Evolutionary conservation across 2,888 invertebrate genomes (phyloP), one percentile per base, ranked within the genome.

Genomic region (Caenorhabditis sp.): DNA sequence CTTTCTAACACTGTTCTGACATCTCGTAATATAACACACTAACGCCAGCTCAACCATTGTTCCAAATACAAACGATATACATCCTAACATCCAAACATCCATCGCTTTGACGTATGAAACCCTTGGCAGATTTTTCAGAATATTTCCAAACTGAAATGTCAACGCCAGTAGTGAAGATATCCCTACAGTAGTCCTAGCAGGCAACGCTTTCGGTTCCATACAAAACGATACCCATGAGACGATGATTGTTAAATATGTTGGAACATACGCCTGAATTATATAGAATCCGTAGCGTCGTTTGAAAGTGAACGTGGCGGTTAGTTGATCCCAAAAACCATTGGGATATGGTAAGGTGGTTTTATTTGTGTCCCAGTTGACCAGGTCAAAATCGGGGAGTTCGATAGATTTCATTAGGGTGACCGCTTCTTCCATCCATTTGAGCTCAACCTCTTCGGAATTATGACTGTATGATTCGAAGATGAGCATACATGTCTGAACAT

Each of bases 1-100:
- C 79, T 71, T 79, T 67, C 79, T 61, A 23, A 74, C 75, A 56
- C 77, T 77, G 26, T 82, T 76, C 73, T 85, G 83, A 70, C 84
- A 86, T 58, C 86, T 76, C n/a, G 81, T 82, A 56, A 87, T 84
- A 76, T 85, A 88, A 65, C 87, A 87, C 53, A 87, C 87, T 68
- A 87, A 78, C n/a, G 87, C 87, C 61, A 87, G 70, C 67, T 87
- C 87, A 53, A 87, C 84, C 87, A 87, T 88, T 20, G 87, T 87
- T 57, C 83, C 84, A 76, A 87, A 87, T 21, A 87, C 87, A 71
- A 87, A 87, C 7, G 83, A 82, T 31, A 87, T 87, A 68, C 87
- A 87, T 21, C 81, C 84, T 14, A 85, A 76, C 84, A 87, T 86
- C 87, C 87, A 87, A 7, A 87, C 87, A 63, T 87, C 87, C 85